A percentile compares a stretch with the other conserved stretches of the same genome.
Conservation (phyloP, 2,888 invertebrate genomes). For the Celastrina argiolus region DNA sequence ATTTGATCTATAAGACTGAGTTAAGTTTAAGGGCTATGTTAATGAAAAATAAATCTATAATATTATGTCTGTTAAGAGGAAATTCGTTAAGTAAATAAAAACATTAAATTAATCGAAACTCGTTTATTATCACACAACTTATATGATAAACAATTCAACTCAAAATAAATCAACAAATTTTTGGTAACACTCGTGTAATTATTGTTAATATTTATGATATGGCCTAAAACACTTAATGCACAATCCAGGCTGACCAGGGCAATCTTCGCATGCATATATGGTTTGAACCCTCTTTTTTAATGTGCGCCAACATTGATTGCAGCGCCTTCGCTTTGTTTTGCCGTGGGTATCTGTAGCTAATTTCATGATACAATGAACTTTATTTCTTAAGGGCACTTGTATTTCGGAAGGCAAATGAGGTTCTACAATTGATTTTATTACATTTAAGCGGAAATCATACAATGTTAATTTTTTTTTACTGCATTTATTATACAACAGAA, state of each 20-base stretch:
- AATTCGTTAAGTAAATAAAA: constrained; percentile 27
- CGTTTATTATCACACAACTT: constrained; percentile 23
- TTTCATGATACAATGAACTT: constrained; percentile 31
- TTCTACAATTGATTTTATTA: constrained; percentile 29
- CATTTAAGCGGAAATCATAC: constrained; percentile 27
- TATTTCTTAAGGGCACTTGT: constrained; percentile 28
- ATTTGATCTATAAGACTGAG: constrained; percentile 27
- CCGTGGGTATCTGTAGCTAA: constrained; percentile 29
- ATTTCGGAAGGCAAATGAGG: constrained; percentile 27
- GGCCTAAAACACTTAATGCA: constrained; percentile 32
- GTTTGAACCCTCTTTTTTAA: constrained; percentile 30
- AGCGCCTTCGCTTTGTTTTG: constrained; percentile 31
- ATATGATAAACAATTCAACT: constrained; percentile 23
- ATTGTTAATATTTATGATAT: constrained; percentile 31
- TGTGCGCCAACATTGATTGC: constrained; percentile 31
- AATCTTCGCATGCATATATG: constrained; percentile 30
- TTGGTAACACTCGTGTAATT: constrained; percentile 19
- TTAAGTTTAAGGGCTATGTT: constrained; percentile 26
- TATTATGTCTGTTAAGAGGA: constrained; percentile 26
- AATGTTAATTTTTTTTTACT: constrained; percentile 22
- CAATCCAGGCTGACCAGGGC: constrained; percentile 32
- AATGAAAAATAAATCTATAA: constrained; percentile 26
- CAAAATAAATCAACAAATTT: constrained; percentile 24
- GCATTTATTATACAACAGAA: constrained; percentile 1
- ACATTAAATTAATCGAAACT: constrained; percentile 25